Percentiles rank a stretch among this genome's conserved stretches.
These are phyloP conservation scores for Trachops cirrhosus DNA, from an alignment of 2,797 vertebrate species.

Conservation along the genomic window DNA sequence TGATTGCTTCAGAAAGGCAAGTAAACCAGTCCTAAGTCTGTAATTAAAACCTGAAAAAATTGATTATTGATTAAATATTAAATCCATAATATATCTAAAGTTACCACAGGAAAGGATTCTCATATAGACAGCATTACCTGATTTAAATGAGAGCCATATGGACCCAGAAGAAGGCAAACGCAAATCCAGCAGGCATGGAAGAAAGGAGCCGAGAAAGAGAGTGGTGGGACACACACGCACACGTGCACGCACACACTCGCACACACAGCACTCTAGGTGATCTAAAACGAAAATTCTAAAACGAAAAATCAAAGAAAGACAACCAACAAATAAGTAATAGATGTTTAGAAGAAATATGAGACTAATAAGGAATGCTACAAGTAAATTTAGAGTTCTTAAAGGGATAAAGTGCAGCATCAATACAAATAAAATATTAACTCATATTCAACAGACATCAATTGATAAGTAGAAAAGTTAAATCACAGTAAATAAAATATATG, in stretches of 20 bases:
- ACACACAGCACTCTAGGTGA: background rate
- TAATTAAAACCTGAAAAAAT: background rate
- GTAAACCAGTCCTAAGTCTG: background rate
- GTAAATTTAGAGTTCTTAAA: background rate
- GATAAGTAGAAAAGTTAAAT: background rate
- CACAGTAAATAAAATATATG: background rate
- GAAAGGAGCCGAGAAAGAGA: background rate
- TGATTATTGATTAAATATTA: background rate
- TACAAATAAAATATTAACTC: background rate
- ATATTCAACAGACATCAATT: background rate
- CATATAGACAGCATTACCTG: background rate
- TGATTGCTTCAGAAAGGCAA: background rate
- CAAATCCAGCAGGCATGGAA: background rate
- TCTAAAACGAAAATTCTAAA: background rate
- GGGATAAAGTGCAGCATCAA: background rate
- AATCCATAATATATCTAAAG: background rate
- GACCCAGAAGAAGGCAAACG: background rate
- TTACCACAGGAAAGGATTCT: background rate
- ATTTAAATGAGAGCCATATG: background rate
- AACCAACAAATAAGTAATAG: background rate
- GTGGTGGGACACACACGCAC: rapidly evolving
- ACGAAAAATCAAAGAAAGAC: background rate
- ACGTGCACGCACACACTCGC: background rate
- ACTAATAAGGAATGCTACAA: background rate
- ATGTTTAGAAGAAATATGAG: background rate